Base-by-base conservation (phyloP, 2,113 vertebrate species). In the Sarotherodon lohbergeri region DNA sequence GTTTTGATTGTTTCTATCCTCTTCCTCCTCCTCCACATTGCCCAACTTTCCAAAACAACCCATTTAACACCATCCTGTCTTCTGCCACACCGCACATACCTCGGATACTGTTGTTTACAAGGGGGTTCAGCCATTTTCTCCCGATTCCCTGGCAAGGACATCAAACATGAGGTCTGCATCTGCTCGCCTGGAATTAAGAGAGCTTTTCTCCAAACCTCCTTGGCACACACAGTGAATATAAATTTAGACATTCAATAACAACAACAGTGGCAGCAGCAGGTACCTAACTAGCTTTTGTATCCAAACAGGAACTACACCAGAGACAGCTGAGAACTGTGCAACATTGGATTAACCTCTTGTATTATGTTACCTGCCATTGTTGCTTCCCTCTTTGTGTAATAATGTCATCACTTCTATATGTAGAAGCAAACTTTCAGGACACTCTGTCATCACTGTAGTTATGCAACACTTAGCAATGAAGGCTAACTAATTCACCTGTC, bases 211-310 rank as follows among this genome's bases (percentile, higher is more conserved):
- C 86, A 85, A 88, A 63, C 79, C 81, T 56, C 57, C 27, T 76
- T 90, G 90, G 89, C 90, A 79, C 54, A 79, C 19, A 22, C 54
- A 13, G 32, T 48, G 57, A 82, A 89, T 92, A 86, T 80, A 90
- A 86, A 92, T 89, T 82, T 88, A 93, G 90, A 81, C 50, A 73
- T 73, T 57, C 63, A 85, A 68, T 80, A 90, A 71, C 57, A 91
- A 27, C 86, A 71, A 63, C 63, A 90, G 12, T 84, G 43, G 50
- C 19, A 63, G 82, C 39, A 82, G 29, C 73, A 85, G 68, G 79
- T 91, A 86, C 24, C 50, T 4, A n/a, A 85, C 80, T 80, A 50
- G 55, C 36, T 56, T 89, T 87, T 87, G 52, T 29, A 78, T 54
- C 80, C 48, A 24, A 86, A 56, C 5, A 4, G 83, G 55, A 52